phyloP scores from a whole-genome alignment of 2,113 vertebrate species.

The Drymodes brunneopygia region DNA sequence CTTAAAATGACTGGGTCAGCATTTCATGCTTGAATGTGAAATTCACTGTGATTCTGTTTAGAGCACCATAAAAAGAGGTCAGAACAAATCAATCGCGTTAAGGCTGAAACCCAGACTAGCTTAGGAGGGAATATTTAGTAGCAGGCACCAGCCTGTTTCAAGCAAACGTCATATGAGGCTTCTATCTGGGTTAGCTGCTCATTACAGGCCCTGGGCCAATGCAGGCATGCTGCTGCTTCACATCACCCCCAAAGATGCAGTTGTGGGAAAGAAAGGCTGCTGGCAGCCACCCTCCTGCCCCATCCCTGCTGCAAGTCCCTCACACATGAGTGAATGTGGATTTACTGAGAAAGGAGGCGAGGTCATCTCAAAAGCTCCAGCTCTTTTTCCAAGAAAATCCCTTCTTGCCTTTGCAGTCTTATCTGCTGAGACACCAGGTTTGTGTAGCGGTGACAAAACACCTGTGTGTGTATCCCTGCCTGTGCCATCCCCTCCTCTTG shows the following conservation, averaged over 20 bases:
- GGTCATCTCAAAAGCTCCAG: background rate
- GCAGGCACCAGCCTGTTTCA: constrained; percentile 51
- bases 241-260: background rate
- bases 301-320: background rate
- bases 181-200: constrained; percentile 35
- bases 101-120: constrained; percentile 52
- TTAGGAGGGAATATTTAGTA: constrained; percentile 58
- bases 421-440: background rate
- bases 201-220: constrained; percentile 26
- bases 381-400: background rate
- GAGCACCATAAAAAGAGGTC: constrained; percentile 66
- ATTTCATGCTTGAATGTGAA: constrained; percentile 62
- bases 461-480: background rate
- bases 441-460: background rate
- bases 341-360: background rate
- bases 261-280: background rate
- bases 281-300: background rate
- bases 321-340: background rate
- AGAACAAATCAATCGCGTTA: constrained; percentile 61
- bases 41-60: constrained; percentile 63
- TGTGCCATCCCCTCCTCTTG: background rate
- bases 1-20: constrained; percentile 64
- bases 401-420: background rate
- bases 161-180: background rate
- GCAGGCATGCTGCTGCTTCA: background rate